Evolutionary conservation across 2,888 invertebrate species (phyloP), one percentile per base, ranked within the genome.

Genomic region (Ochropleura plecta): DNA sequence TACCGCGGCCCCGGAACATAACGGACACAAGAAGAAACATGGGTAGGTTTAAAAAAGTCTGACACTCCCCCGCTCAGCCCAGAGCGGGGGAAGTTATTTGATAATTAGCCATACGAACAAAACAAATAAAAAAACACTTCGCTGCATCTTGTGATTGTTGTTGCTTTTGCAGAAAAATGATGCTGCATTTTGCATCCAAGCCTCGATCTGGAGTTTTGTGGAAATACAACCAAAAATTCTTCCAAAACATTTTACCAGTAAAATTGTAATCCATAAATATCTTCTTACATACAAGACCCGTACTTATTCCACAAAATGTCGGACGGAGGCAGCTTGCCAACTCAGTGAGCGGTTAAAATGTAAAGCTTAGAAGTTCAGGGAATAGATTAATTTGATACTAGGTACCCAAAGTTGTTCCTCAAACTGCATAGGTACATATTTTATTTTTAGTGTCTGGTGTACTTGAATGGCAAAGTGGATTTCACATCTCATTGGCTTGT

Each of bases 331-430:
- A 76, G 53, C 76, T 59, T 79, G 78, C 63, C 78, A 79, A 70
- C 53, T 70, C 49, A 42, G 62, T 67, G 48, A 79, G 62, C 81
- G 49, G 75, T 60, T 76, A 63, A 79, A 79, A 76, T 70, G 62
- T 76, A 66, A 79, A 75, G 53, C 79, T 53, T 73, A 44, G 69
- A 63, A 48, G 42, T 63, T 70, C 66, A 72, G 49, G 49, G 62
- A 48, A 48, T 70, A 65, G n/a, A 77, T 66, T 77, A 81, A 81
- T 81, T 77, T 81, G 44, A 81, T 70, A 79, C 57, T 66, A 30
- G 30, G 30, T 30, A 66, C 44, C 57, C 42, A 42, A 80, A 70
- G 30, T 78, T 78, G 42, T 30, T 73, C 53, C 18, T 42, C 42
- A n/a, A 77, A 71, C 78, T 71, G 46, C 42, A 7, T 16, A n/a